phyloP scores from a whole-genome alignment of 2,113 vertebrate genomes.

The Columba livia region DNA sequence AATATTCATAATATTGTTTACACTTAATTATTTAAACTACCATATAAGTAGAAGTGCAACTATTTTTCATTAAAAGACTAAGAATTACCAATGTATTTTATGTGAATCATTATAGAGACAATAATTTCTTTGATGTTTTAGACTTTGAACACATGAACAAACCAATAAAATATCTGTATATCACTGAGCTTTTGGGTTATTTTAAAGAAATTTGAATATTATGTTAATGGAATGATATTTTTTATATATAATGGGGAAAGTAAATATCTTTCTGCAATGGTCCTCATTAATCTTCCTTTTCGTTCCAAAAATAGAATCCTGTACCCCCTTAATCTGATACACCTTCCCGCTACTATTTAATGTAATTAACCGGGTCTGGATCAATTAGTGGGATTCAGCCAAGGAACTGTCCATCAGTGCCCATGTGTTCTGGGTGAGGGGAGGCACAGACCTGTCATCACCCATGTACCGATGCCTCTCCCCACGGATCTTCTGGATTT shows the following conservation, averaged over 20 bases:
- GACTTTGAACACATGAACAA: neutral
- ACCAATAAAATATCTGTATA: neutral
- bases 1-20: neutral
- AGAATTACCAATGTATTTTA: neutral
- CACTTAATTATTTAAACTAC: neutral
- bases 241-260: neutral
- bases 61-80: neutral
- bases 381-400: conserved; percentile 21
- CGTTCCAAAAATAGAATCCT: neutral
- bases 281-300: neutral
- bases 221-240: neutral
- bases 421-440: neutral
- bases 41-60: neutral
- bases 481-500: no score
- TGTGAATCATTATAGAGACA: fast-evolving
- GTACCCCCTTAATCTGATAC: neutral
- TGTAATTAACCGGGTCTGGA: conserved; percentile 7
- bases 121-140: neutral
- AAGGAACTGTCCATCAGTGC: neutral
- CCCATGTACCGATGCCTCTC: no score
- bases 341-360: neutral
- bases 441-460: no score
- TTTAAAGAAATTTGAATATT: neutral
- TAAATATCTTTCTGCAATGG: neutral
- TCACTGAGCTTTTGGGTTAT: fast-evolving